Evolutionary conservation across 2,797 vertebrate genomes (phyloP).

Genomic region (Coregonus ussuriensis): DNA sequence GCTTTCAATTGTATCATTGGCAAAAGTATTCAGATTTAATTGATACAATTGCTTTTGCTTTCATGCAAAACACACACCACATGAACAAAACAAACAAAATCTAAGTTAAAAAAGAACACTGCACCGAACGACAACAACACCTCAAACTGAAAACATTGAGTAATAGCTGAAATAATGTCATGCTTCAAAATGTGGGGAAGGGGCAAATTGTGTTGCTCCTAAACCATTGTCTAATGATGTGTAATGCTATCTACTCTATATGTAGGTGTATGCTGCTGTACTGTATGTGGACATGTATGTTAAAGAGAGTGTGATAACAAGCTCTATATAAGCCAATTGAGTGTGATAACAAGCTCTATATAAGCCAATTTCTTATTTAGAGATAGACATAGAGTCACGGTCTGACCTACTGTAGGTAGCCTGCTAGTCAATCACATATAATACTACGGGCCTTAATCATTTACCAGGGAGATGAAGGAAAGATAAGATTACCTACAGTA

Average conservation of each 20-base stretch:
- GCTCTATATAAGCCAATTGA: constrained; percentile 33
- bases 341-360: constrained; percentile 26
- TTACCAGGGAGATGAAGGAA: constrained; percentile 56
- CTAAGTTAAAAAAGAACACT: constrained; percentile 14
- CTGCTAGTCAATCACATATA: constrained; percentile 68
- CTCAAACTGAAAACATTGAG: constrained; percentile 61
- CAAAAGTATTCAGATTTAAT: constrained; percentile 24
- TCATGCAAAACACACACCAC: constrained; percentile 75
- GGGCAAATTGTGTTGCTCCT: constrained; percentile 50
- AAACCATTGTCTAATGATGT: constrained; percentile 22
- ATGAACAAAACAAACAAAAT: constrained; percentile 60
- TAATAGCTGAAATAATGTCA: constrained; percentile 70
- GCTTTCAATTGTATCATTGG: constrained; percentile 32
- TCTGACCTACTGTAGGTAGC: constrained; percentile 65
- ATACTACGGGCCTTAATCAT: constrained; percentile 69
- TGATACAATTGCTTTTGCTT: constrained; percentile 45
- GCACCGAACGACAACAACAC: background rate
- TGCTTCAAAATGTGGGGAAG: constrained; percentile 66
- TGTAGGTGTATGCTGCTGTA: background rate
- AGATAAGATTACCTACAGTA: constrained; percentile 57
- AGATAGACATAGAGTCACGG: constrained; percentile 68
- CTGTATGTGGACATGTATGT: constrained; percentile 24
- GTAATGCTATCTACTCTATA: background rate
- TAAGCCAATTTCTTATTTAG: constrained; percentile 52
- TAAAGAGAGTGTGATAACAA: constrained; percentile 48